Evolutionary conservation across 2,113 vertebrate genomes (phyloP), one percentile per base, ranked within the genome.

Genomic region (Macquaria ambigua): DNA sequence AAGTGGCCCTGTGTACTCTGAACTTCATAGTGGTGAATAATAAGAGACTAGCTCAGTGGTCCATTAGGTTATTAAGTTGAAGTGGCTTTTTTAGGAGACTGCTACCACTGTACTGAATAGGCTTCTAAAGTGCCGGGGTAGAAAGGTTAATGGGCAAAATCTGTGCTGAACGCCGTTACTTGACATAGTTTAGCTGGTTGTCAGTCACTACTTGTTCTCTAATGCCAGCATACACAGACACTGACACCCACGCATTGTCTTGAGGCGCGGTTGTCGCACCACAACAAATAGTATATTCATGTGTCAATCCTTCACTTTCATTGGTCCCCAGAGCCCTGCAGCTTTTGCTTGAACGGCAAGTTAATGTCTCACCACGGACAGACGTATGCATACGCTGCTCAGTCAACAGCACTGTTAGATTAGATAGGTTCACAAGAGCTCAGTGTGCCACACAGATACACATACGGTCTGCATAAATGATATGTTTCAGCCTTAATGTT

Each of bases 111-210:
- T 37, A 72, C 39, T 74, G 70, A 77, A 39, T 63, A 25, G 43
- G 56, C 69, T 81, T 80, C 43, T 21, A 20, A 82, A 90, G 71
- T 71, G 79, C 15, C 1, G 20, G 67, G 78, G 79, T 68, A 62
- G 28, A 41, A 46, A 78, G 81, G 84, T 89, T 83, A 93, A 91
- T 90, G 78, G 70, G 52, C 41, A 82, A 77, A 84, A 88, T 48
- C 55, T 76, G 58, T 71, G 50, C 18, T 41, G 71, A 82, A 72
- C 8, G 1, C 34, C 15, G 6, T n/a, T 62, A 64, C 83, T 77
- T 86, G 72, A 89, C 77, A 70, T 55, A 74, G 83, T 83, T 85
- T 79, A 66, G 52, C 58, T 39, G 23, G 14, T 80, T 85, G 88
- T 86, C 87, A 83, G 73, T 90, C 81, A 75, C 46, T 64, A 15